Evolutionary conservation across 2,888 invertebrate species (phyloP).

Genomic region (Pollenia griseotomentosa): DNA sequence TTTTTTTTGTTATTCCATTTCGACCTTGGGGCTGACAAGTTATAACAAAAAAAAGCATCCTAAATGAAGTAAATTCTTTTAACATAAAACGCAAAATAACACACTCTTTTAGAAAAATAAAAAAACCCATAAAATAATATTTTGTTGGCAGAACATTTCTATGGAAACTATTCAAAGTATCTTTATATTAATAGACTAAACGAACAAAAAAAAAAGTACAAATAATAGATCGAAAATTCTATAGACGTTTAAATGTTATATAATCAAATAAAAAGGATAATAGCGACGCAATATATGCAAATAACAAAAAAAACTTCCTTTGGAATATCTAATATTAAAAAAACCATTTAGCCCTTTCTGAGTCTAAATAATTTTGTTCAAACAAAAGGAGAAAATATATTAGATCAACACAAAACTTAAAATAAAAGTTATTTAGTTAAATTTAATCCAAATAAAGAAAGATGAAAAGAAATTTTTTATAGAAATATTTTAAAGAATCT

Average conservation of each 20-base stretch:
- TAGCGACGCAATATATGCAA: conserved; percentile 8
- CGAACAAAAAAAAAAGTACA: background rate
- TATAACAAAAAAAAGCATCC: conserved; percentile 20
- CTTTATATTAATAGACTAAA: conserved; percentile 25
- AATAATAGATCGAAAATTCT: conserved; percentile 22
- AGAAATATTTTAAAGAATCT: too few species aligned
- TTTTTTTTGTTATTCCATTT: background rate
- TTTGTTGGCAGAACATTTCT: conserved; percentile 37
- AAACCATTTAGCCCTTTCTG: background rate
- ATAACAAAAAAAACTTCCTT: background rate
- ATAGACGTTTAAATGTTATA: conserved; percentile 35
- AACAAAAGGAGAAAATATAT: background rate
- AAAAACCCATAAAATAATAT: conserved; percentile 26
- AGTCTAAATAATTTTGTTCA: background rate
- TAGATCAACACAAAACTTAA: background rate
- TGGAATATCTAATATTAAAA: background rate
- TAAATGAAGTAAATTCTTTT: conserved; percentile 53
- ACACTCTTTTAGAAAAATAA: background rate
- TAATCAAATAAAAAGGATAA: conserved; percentile 52
- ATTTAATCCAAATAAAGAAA: background rate
- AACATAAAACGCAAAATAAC: conserved; percentile 33
- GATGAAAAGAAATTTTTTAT: too few species aligned
- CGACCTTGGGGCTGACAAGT: conserved; percentile 62
- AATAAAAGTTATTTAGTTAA: background rate
- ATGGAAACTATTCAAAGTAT: conserved; percentile 50